Base-by-base conservation (phyloP, 1,140 invertebrate species). In the Brachionus angularis region DNA sequence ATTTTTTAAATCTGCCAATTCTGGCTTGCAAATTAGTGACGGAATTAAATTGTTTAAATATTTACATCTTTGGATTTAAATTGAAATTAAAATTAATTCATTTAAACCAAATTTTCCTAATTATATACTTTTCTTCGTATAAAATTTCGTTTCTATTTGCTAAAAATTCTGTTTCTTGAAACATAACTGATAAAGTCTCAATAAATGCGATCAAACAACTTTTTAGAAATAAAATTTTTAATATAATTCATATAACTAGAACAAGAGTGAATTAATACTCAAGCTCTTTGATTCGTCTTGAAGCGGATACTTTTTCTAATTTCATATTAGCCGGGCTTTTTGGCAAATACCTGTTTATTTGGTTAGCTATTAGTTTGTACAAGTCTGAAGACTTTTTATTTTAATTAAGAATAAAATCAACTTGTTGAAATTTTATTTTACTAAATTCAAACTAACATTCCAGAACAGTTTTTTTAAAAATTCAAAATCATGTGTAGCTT, bases 391-490 rank as follows among this genome's bases (percentile, higher is more conserved):
- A 46, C 62, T 67, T 10, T 3, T 18, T 3, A 42, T 27, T 27
- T 44, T 46, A 64, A 46, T 29, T 31, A 10, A 36, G 36, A 34
- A 14, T 3, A 61, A 61, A 61, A n/a, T n/a, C n/a, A n/a, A n/a
- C n/a, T n/a, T n/a, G n/a, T n/a, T n/a, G n/a, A n/a, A n/a, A n/a
- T n/a, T n/a, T n/a, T n/a, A n/a, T n/a, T n/a, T n/a, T n/a, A n/a
- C n/a, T n/a, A 14, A 42, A 39, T 27, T 47, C n/a, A 16, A 5
- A 16, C 21, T 21, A 46, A 67, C 62, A 47, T 47, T 67, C 62
- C 62, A 67, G 23, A 67, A 67, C 10, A 46, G 10, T 50, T 67
- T 67, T 67, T 67, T 67, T 10, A 58, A 14, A 47, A 27, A 50
- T 36, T 33, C 36, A 47, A 21, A 50, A 42, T 67, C 27, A 14